Evolutionary conservation across 1,140 invertebrate genomes (phyloP).

Genomic region (Phortica variegata): DNA sequence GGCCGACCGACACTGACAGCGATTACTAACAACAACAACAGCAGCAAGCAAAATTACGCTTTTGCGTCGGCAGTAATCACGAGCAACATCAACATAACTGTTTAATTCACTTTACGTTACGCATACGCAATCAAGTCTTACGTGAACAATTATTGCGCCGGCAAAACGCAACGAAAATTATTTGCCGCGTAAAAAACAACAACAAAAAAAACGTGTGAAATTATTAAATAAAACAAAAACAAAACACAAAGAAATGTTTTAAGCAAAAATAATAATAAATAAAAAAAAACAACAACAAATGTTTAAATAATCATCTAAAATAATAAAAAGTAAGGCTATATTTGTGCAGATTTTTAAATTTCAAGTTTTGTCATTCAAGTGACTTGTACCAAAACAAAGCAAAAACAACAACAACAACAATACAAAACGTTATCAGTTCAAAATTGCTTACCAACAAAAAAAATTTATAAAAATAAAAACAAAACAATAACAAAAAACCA

Average conservation of each 20-base stretch:
- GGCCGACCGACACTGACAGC: conserved; percentile 13
- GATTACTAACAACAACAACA: conserved; percentile 23
- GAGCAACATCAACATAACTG: conserved; percentile 6
- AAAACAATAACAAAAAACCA: not conserved
- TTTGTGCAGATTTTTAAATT: not conserved
- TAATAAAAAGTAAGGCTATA: not conserved
- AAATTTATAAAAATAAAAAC: not conserved
- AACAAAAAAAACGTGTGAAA: not conserved
- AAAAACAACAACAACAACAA: too few species aligned
- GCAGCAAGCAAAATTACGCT: conserved; percentile 11
- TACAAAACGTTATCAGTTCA: too few species aligned
- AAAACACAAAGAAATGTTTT: conserved; percentile 25
- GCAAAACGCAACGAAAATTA: conserved; percentile 1
- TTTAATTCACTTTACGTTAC: too few species aligned
- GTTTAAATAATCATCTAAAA: too few species aligned
- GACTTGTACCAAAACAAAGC: too few species aligned
- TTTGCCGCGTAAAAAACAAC: conserved; percentile 3
- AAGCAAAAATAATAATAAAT: conserved; percentile 20
- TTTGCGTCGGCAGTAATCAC: not conserved
- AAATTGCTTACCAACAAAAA: not conserved
- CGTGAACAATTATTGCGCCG: not conserved
- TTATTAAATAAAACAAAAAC: conserved; percentile 9
- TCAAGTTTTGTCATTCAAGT: too few species aligned
- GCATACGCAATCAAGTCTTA: not conserved
- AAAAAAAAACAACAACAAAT: conserved; percentile 16